Base-by-base conservation (phyloP, 2,113 vertebrate genomes). In the Pomatorhinus ruficollis region DNA sequence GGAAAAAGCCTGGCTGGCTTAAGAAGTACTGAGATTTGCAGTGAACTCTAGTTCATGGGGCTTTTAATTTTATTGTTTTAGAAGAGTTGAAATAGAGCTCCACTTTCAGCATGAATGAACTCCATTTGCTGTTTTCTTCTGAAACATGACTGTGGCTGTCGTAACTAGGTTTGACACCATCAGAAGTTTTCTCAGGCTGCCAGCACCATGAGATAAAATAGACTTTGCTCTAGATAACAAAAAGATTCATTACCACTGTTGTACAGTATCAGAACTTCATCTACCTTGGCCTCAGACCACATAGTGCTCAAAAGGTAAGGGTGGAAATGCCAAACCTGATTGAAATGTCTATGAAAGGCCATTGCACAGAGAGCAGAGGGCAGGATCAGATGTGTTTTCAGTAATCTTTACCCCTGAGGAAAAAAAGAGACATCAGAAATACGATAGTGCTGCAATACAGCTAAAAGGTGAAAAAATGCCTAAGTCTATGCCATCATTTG, bases 11-110 rank as follows among this genome's bases (percentile, higher is more conserved):
- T 82, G 8, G 4, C 33, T 78, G 60, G 25, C 30, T 59, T 87
- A 40, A 68, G 31, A 22, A 81, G 22, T 78, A 50, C 28, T 49
- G 47, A 74, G 30, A 56, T 64, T 66, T 90, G 47, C 0, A 1
- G 21, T 74, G n/a, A 89, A 87, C 56, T 87, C 87, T n/a, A 8
- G 3, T 89, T 95, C 19, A 24, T 0, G 0, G 16, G 13, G 8
- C 35, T 78, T 94, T 93, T 89, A 11, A 24, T 91, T 94, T 91
- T 63, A 68, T 75, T 89, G 56, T 78, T 91, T 94, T 85, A 68
- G n/a, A 42, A 0, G 1, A 82, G 35, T 60, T 0, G 0, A 76
- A 78, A 87, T 84, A 91, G 85, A 89, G n/a, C 33, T 89, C 24
- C 50, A 14, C 15, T 83, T 93, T 94, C 52, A 66, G 42, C 47